Evolutionary conservation across 53 echinoderm and acorn worm species (phyloP).

Genomic region (Astropecten irregularis): DNA sequence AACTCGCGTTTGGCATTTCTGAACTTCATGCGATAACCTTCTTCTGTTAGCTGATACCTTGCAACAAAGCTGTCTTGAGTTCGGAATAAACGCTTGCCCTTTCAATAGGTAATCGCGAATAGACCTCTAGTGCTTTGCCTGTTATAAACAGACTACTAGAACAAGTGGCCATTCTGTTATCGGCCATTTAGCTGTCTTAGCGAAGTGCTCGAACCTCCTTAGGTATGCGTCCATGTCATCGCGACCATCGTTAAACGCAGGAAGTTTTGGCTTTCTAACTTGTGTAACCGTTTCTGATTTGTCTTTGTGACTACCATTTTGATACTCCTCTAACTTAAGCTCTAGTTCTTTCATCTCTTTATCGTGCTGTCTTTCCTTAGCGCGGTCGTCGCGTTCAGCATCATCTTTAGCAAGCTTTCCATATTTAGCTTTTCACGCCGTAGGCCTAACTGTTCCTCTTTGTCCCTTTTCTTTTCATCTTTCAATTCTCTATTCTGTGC

Average conservation of each 20-base stretch:
- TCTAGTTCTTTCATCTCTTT: conserved; percentile 7
- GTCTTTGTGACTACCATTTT: not conserved
- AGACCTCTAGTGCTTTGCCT: not conserved
- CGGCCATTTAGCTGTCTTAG: conserved; percentile 40
- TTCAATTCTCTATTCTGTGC: not conserved
- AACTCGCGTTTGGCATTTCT: not conserved
- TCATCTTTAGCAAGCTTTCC: not conserved
- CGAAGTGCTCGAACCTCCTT: conserved; percentile 55
- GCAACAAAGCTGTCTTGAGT: conserved; percentile 1
- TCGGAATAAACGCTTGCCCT: not conserved
- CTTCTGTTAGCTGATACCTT: conserved; percentile 33
- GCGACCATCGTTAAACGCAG: conserved; percentile 19
- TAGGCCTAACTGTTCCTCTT: not conserved
- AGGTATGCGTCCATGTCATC: conserved; percentile 58
- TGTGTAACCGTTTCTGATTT: not conserved
- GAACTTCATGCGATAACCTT: conserved; percentile 29
- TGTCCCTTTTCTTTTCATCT: conserved; percentile 3
- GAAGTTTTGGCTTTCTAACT: conserved; percentile 37
- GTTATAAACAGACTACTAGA: not conserved
- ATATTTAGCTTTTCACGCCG: not conserved
- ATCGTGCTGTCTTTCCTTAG: not conserved
- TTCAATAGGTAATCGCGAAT: not conserved
- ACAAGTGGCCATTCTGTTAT: conserved; percentile 29
- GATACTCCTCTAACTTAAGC: not conserved
- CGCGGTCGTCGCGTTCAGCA: not conserved